phyloP scores from a whole-genome alignment of 1,140 invertebrate genomes.

The Caenorhabditis remanei region DNA sequence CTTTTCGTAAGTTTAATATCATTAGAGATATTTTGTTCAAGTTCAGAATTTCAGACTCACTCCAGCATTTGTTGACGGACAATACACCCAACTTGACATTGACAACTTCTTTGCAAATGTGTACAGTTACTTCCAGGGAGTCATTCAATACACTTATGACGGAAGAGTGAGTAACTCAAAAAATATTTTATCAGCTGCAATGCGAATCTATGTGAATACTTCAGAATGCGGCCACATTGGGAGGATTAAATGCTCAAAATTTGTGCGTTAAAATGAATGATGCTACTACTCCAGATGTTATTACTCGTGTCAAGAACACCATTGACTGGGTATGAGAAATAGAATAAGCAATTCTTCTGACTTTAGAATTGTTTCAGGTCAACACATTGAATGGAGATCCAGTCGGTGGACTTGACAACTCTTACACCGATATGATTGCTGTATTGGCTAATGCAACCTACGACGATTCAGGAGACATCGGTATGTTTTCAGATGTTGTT shows the following conservation, averaged over 20 bases:
- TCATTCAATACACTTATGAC: slow-evolving; percentile 66
- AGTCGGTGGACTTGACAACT: slow-evolving; percentile 45
- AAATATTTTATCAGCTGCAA: neutral
- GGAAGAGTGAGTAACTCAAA: slow-evolving; percentile 57
- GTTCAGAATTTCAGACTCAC: slow-evolving; percentile 50
- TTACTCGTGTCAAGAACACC: slow-evolving; percentile 38
- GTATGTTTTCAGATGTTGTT: neutral
- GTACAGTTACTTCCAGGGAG: slow-evolving; percentile 63
- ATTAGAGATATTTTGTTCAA: neutral
- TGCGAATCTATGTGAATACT: neutral
- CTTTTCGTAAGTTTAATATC: slow-evolving; percentile 55
- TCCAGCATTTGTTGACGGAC: slow-evolving; percentile 48
- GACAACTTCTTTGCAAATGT: slow-evolving; percentile 66
- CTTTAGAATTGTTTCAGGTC: neutral
- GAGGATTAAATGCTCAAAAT: slow-evolving; percentile 36
- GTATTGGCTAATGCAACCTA: slow-evolving; percentile 20
- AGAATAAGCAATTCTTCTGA: neutral
- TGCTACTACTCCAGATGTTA: neutral
- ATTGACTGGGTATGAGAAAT: slow-evolving; percentile 42
- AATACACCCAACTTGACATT: slow-evolving; percentile 54
- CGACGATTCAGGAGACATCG: neutral
- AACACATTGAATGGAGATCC: slow-evolving; percentile 53
- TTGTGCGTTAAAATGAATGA: slow-evolving; percentile 60
- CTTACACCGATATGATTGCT: slow-evolving; percentile 42
- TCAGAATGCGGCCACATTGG: slow-evolving; percentile 51